Evolutionary conservation across 2,797 vertebrate genomes (phyloP), one percentile per base, ranked within the genome.

Genomic region (Distichodus sexfasciatus): DNA sequence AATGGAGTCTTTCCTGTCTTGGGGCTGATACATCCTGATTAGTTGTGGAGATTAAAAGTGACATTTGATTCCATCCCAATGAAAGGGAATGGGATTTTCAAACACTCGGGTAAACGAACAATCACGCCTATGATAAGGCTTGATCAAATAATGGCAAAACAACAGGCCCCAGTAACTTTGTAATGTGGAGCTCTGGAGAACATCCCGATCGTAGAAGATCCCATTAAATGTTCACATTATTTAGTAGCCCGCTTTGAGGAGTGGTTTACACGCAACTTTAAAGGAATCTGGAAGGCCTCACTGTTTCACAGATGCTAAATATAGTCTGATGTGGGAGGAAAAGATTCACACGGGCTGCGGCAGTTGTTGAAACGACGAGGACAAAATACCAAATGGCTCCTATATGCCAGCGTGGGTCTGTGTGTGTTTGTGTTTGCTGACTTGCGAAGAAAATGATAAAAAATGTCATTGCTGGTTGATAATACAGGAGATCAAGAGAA

Each of bases 1-100:
- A 81, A 73, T 80, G 75, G 68, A 76, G 69, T 3, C 72, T 77
- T 80, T 55, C 61, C 74, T 58, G 57, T 86, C 79, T 74, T 75
- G 35, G 48, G 21, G 78, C 81, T 75, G 57, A 60, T 53, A 71
- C 66, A 8, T 66, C 23, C 76, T 72, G 75, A 77, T 43, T 64
- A 17, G 15, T 68, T 23, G 76, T 47, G 15, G 41, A 57, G 73
- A 79, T 76, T 67, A 81, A 68, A 73, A 61, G 7, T 69, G 51
- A 38, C 69, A 66, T 74, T 77, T 71, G 67, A 74, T 73, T 38
- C 40, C 38, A 46, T 10, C 40, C 23, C 62, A 73, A 79, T 35
- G 11, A 75, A 79, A 68, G 70, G 28, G 24, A 11, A 36, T 14
- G 14, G 38, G 54, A 61, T 21, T 62, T 29, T 50, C 17, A 54